Percentiles rank a stretch among this genome's conserved stretches.
Conservation (phyloP, 2,888 invertebrate genomes). For the Charanyca ferruginea region DNA sequence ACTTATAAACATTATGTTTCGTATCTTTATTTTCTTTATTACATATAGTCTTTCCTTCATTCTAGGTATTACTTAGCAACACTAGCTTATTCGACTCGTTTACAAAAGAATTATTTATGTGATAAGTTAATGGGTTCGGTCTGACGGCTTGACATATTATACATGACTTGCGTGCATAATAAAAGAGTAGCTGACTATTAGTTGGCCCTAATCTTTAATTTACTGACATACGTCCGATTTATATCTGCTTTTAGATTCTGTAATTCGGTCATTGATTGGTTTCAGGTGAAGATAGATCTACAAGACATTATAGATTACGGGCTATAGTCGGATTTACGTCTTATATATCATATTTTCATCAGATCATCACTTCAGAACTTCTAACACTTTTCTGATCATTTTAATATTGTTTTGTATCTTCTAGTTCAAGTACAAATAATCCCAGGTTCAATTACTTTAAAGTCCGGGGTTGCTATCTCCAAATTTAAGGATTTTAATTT, state of each 20-base stretch:
- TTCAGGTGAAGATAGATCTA: background rate
- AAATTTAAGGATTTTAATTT: no score
- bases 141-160: slow-evolving; percentile 14
- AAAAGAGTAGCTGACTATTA: slow-evolving; percentile 1
- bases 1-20: background rate
- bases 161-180: slow-evolving; percentile 13
- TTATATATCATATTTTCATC: no score
- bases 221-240: background rate
- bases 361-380: no score
- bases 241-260: background rate
- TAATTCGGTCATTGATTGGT: background rate
- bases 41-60: background rate
- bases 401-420: no score
- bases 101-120: slow-evolving; percentile 19
- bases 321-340: no score
- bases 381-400: no score
- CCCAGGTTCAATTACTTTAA: no score
- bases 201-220: slow-evolving; percentile 9
- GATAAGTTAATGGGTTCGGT: slow-evolving; percentile 25
- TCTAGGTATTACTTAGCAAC: no score
- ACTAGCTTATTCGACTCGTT: background rate
- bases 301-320: no score
- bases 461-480: no score
- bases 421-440: no score
- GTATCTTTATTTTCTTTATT: background rate